Evolutionary conservation across 2,888 invertebrate species (phyloP), one percentile per base, ranked within the genome.

Genomic region (Drosophila diplacantha): DNA sequence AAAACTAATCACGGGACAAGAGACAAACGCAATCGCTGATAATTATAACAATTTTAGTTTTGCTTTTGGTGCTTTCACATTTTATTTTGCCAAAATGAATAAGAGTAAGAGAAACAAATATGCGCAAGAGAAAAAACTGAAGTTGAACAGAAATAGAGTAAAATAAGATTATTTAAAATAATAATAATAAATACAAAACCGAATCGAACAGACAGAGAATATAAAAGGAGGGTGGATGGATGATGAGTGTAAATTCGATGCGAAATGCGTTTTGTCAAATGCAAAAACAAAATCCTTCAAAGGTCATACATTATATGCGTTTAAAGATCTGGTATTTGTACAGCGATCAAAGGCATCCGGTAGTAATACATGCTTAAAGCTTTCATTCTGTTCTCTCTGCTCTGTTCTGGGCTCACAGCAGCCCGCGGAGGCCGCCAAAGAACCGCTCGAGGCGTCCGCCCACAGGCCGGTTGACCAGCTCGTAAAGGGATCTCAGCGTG

Each of bases 221-320:
- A 52, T 50, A 50, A 56, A 60, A 55, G 41, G 55, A 41, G 41
- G 24, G 12, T 43, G 26, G 7, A 26, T 44, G 44, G 49, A 57
- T 29, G 43, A 44, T 9, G 44, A 20, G 44, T 29, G 29, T 58
- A 78, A 83, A 75, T 73, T 75, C 73, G 62, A 62, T 78, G 79
- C 79, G 64, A 74, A 78, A 79, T 84, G 85, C 79, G 74, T 83
- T 81, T 81, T 83, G 85, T 81, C 84, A 82, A 82, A 84, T 83
- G 85, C 83, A 83, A 68, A 76, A 81, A 81, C 80, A 83, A 83
- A 77, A 69, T 60, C 22, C 32, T 66, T 62, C 35, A 66, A 59
- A 65, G 67, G 52, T 72, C 54, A 49, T 71, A 81, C 50, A 71
- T 68, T 53, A 68, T 71, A 69, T 53, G 50, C 65, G 58, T 58